Conservation (phyloP, 2,113 vertebrate species). For the Chlorocebus sabaeus region DNA sequence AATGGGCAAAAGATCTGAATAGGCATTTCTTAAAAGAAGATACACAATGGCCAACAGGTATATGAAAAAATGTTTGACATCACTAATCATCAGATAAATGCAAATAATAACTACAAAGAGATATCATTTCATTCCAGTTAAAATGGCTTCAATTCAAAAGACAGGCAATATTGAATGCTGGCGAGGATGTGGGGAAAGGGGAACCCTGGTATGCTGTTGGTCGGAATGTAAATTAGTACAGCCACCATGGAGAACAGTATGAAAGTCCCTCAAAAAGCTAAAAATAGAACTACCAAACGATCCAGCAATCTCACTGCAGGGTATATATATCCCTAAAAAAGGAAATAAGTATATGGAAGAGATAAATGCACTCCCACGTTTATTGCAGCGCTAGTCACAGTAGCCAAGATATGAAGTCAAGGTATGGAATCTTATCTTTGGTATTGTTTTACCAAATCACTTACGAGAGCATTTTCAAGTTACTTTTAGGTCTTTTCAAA, state of each 20-base stretch:
- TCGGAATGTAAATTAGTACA: not conserved
- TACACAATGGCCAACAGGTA: not conserved
- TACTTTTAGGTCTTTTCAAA: constrained; percentile 4
- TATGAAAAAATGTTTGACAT: not conserved
- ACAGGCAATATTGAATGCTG: not conserved
- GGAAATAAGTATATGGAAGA: not conserved
- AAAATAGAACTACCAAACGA: not conserved
- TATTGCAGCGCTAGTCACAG: not conserved
- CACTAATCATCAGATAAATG: not conserved
- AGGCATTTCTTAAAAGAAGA: not conserved
- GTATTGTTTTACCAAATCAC: constrained; percentile 33
- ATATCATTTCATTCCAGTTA: not conserved
- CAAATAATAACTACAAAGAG: not conserved
- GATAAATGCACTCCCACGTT: not conserved
- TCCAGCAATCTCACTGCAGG: not conserved
- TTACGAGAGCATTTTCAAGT: constrained; percentile 40
- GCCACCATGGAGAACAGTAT: not conserved
- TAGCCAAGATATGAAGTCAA: not conserved
- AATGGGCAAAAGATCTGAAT: not conserved
- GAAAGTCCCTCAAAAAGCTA: not conserved
- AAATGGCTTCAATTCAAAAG: not conserved
- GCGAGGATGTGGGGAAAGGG: not conserved
- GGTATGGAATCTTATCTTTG: not conserved
- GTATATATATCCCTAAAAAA: not conserved
- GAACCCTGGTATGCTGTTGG: not conserved